Evolutionary conservation across 2,113 vertebrate species (phyloP), one percentile per base, ranked within the genome.

Genomic region (Willisornis vidua): DNA sequence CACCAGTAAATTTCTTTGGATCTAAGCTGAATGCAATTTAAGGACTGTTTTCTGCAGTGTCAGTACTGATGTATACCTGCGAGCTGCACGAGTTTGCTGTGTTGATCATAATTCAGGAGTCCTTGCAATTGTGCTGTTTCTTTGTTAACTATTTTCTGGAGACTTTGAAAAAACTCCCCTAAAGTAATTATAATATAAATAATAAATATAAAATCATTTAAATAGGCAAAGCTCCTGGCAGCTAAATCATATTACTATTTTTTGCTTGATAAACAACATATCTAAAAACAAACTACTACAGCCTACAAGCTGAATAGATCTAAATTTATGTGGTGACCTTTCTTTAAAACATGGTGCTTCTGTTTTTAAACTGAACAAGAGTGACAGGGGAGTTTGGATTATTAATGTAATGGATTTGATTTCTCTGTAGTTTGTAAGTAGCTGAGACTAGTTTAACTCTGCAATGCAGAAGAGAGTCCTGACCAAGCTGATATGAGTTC

Each of bases 291-390:
- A 87, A 55, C 62, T 72, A 29, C 39, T 45, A 23, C 45, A 78
- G 54, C n/a, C 57, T 86, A 28, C 45, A 68, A 78, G n/a, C 28
- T 13, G 33, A 79, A 67, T 61, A 90, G 68, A 65, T 94, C 92
- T 96, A 86, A 92, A 92, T 93, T 94, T 94, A 90, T 90, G 76
- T 74, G 49, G 35, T 86, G 88, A 96, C 68, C 85, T 88, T 95
- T 80, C 63, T 92, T 67, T 92, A 55, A 81, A 80, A 93, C 92
- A 65, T 35, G 45, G 0, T 89, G 57, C 65, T 86, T 90, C 48
- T 86, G 43, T 55, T 93, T 93, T 95, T 85, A 86, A 86, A 77
- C 61, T 74, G 54, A 59, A 31, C 55, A 75, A 24, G 70, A 84
- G 25, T 45, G 49, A 59, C 54, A 46, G 55, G 37, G 3, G 28